Base-by-base conservation (phyloP, 2,888 invertebrate species). In the Cerceris rybyensis region DNA sequence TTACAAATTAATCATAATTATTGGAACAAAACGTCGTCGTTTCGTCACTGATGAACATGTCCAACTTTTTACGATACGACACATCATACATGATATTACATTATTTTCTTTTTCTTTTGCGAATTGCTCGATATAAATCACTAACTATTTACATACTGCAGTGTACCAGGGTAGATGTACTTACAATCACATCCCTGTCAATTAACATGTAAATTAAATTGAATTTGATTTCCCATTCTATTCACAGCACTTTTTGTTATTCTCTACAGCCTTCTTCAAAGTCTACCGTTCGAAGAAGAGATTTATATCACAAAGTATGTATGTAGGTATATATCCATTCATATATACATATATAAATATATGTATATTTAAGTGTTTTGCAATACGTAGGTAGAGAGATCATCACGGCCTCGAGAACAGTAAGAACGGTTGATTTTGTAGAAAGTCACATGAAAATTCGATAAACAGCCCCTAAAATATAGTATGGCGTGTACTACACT, bases 381-480 rank as follows among this genome's bases (percentile, higher is more conserved):
- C 28, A 80, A 72, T 71, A 70, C 60, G 61, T 70, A 75, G 73
- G 77, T 74, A 75, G 70, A 65, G 81, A 84, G 84, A 84, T 82
- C 81, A 81, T 63, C 71, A 64, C 72, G 74, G 66, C 74, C 69
- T 78, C 76, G 60, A 77, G 71, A 78, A 64, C 65, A 59, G 65
- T 65, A 55, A 76, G 75, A 81, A 81, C 83, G 75, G 75, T 81
- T 58, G 68, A 64, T 61, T 70, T 70, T 54, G 73, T 58, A 42
- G 64, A 77, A 66, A 59, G 54, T 16, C 68, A 65, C 61, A 70
- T 70, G 59, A 70, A 69, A 83, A 81, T 78, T 73, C 73, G 75
- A 85, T 28, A 85, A 85, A 76, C 82, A 71, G 82, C 85, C 73
- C 86, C 84, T 84, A 87, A 86, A 88, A 88, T 88, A 87, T 87